Conservation (phyloP, 2,113 vertebrate species). For the Petromus typicus region DNA sequence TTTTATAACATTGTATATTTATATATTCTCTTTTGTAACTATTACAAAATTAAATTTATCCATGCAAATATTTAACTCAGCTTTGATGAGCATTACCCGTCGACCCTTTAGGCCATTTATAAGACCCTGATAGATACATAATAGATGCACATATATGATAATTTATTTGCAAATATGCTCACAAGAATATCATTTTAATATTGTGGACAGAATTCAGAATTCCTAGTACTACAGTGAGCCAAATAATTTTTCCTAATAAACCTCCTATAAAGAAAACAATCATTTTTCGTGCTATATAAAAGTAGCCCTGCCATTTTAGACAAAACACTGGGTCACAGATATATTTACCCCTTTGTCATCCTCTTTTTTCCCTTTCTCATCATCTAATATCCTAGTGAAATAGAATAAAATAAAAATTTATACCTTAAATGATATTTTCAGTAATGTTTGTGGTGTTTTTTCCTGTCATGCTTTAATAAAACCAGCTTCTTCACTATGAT, state of each 20-base stretch:
- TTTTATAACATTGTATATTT: slow-evolving; percentile 55
- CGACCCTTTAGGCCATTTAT: neutral
- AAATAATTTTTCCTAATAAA: slow-evolving; percentile 44
- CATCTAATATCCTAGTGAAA: slow-evolving; percentile 27
- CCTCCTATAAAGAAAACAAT: neutral
- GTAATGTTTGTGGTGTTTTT: neutral
- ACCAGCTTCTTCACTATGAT: neutral
- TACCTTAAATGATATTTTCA: slow-evolving; percentile 30
- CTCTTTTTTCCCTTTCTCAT: neutral
- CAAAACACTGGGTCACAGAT: slow-evolving; percentile 24
- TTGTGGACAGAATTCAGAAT: neutral
- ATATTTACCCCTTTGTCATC: neutral
- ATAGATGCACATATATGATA: neutral
- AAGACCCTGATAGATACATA: slow-evolving; percentile 17
- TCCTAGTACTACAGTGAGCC: neutral
- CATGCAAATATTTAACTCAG: slow-evolving; percentile 49
- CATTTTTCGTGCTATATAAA: slow-evolving; percentile 4
- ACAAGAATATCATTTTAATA: slow-evolving; percentile 47
- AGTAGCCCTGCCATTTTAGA: neutral
- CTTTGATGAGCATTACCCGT: slow-evolving; percentile 45
- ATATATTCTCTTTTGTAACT: slow-evolving; percentile 30
- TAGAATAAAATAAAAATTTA: slow-evolving; percentile 49
- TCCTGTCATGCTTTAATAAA: slow-evolving; percentile 15
- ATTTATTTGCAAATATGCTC: slow-evolving; percentile 37
- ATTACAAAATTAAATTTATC: slow-evolving; percentile 63